Base-by-base conservation (phyloP, 2,888 invertebrate species). In the Incurvaria masculella region DNA sequence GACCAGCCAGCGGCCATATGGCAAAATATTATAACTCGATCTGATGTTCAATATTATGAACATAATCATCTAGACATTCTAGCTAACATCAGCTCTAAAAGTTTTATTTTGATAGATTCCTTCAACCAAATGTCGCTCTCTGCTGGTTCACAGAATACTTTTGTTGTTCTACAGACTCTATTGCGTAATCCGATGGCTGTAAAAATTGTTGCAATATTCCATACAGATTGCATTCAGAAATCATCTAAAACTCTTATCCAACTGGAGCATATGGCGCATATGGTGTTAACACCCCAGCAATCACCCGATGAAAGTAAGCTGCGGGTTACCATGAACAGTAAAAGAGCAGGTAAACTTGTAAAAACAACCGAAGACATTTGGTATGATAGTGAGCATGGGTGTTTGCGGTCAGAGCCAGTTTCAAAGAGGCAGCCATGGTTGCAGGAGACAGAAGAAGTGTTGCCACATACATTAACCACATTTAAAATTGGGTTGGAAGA, bases 401-500 rank as follows among this genome's bases (percentile, higher is more conserved):
- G 8, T 11, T n/a, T 33, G 11, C 8, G 33, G 33, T 64, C 63
- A 51, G 67, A 65, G 39, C 67, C 62, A 51, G 61, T 62, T 18
- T 64, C 63, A 46, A 69, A 58, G 49, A 61, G 60, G 43, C 52
- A 59, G 53, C 51, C 47, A 48, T 52, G 20, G 44, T 48, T 6
- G 50, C 68, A 63, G 49, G 70, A 60, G 53, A 61, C 61, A 58
- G 78, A 56, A 58, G 79, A 67, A 60, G 69, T 62, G 27, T 61
- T 57, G n/a, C 76, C 78, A 2, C 63, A 59, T 2, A 66, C 62
- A 49, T 59, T 85, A 5, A 69, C 85, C 1, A 86, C 86, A 47
- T 87, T 87, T 59, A 86, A 82, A 66, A 81, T 87, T 56, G 81
- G 82, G 58, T 69, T 86, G 0, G 81, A 81, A 49, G 84, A 85